A percentile compares a stretch with the other conserved stretches of the same genome.
Conservation (phyloP, 2,888 invertebrate species). For the Napeogenes sylphis region DNA sequence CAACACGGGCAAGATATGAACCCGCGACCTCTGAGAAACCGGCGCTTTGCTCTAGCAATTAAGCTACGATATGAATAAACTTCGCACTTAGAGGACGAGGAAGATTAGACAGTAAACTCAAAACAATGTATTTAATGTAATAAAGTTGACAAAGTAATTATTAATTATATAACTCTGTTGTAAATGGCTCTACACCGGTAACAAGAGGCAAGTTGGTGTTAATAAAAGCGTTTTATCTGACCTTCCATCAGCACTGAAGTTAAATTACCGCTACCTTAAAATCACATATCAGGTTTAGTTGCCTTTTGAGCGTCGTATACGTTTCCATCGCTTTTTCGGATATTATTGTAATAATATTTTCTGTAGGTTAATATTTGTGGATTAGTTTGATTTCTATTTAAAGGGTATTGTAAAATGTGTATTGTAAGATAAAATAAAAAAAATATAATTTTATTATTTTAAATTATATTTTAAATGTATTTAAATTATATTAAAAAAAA, state of each 20-base stretch:
- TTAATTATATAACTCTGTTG: background rate
- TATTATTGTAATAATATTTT: background rate
- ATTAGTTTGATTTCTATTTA: background rate
- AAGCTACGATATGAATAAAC: too few species aligned
- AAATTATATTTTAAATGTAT: too few species aligned
- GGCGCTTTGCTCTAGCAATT: too few species aligned
- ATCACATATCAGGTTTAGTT: conserved; percentile 29
- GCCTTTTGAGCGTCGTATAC: conserved; percentile 20
- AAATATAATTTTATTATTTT: background rate
- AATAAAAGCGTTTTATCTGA: conserved; percentile 37
- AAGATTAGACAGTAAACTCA: too few species aligned
- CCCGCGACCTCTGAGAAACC: too few species aligned
- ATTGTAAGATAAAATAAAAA: background rate
- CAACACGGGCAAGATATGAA: too few species aligned
- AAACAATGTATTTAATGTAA: too few species aligned
- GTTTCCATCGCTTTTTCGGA: conserved; percentile 3
- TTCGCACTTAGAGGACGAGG: too few species aligned
- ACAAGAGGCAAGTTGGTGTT: conserved; percentile 25
- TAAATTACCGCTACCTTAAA: conserved; percentile 37
- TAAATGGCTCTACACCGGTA: background rate
- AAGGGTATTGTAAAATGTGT: too few species aligned
- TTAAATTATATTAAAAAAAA: background rate
- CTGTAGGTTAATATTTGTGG: background rate
- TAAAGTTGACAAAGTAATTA: too few species aligned
- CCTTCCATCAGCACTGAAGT: conserved; percentile 35